Evolutionary conservation across 2,797 vertebrate species (phyloP).

Genomic region (Sibirionetta formosa): DNA sequence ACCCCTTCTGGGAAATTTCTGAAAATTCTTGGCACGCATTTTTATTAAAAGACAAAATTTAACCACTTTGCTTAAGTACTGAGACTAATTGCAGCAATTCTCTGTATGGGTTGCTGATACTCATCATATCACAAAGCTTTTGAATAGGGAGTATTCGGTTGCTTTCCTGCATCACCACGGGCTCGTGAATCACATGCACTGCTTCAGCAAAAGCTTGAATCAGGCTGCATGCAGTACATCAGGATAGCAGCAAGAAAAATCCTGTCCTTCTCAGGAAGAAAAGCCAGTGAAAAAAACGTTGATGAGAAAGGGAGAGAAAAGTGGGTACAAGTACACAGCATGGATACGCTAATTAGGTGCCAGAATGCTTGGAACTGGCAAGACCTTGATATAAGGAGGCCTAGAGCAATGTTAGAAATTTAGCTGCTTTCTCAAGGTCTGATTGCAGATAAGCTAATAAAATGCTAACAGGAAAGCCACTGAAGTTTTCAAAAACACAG

Average conservation of each 20-base stretch:
- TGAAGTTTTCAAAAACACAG: neutral
- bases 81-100: neutral
- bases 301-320: neutral
- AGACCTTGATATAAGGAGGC: neutral
- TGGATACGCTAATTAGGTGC: neutral
- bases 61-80: neutral
- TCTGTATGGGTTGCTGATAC: neutral
- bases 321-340: neutral
- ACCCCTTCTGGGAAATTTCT: neutral
- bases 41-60: neutral
- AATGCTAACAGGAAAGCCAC: neutral
- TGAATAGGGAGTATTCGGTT: neutral
- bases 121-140: neutral
- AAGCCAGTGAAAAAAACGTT: neutral
- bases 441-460: neutral
- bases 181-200: neutral
- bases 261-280: neutral
- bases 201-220: conserved; percentile 3
- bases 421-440: neutral
- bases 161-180: neutral
- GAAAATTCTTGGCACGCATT: neutral
- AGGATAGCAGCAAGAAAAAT: neutral
- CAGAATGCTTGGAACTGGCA: neutral
- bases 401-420: neutral
- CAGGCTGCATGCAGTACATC: neutral